Evolutionary conservation across 2,113 vertebrate species (phyloP), one percentile per base, ranked within the genome.

Genomic region (Vidua macroura): DNA sequence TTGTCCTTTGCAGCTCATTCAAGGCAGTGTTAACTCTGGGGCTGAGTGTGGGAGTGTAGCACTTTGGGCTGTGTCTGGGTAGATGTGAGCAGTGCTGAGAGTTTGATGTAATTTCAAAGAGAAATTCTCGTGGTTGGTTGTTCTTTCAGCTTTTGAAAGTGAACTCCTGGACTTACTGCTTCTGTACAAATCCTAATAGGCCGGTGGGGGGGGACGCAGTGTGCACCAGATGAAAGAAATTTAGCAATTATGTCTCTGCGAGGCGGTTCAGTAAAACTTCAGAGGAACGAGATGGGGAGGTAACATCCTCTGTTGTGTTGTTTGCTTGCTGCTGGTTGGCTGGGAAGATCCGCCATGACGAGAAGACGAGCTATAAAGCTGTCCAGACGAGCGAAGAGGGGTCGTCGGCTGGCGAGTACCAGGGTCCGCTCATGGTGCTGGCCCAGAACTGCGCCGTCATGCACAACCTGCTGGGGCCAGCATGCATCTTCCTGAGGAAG

Each of bases 401-500:
- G 96, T 97, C 98, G 72, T 98, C 97, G 52, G 89, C 93, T 28
- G 94, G 97, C 92, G 98, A 97, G 95, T 97, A 98, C 98, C 98
- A 98, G 23, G 98, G 98, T 95, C 98, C 98, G 0, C 98, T 99
- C 95, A 97, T 99, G 97, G 97, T 98, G 97, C 98, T 99, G 97
- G 98, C 99, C 97, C 99, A 99, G 98, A 99, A 98, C 97, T 99
- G 99, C 92, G 98, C 98, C 18, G 98, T 98, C 98, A 98, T 99
- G 98, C 99, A 99, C 98, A 99, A 98, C 97, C 98, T 99, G 78
- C 98, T 99, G 97, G 99, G 99, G 94, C 99, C 99, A 7, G 99
- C 99, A 78, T 99, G 99, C 98, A 99, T 99, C 97, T 99, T 99
- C 97, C 99, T 99, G 96, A 98, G 99, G 98, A 99, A 99, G 98